These are phyloP conservation scores for Drosophila nr. perissopoda DNA, from an alignment of 2,888 invertebrate species.

Conservation along the genomic window DNA sequence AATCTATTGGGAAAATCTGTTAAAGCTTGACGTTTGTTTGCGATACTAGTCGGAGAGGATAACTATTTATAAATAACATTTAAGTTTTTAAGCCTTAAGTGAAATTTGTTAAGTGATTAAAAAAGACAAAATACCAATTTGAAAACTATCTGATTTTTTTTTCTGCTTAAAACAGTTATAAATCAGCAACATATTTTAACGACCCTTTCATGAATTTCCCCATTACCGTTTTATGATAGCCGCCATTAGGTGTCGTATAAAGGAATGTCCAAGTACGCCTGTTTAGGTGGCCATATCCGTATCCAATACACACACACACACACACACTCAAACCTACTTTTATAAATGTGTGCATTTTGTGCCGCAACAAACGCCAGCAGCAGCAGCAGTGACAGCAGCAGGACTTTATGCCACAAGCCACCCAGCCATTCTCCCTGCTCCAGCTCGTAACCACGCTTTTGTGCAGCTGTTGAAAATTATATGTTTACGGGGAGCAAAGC, in stretches of 20 bases:
- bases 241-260: constrained; percentile 57
- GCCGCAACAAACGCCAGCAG: constrained; percentile 36
- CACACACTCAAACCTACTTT: constrained; percentile 14
- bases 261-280: constrained; percentile 70
- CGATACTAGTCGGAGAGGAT: not conserved
- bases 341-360: constrained; percentile 49
- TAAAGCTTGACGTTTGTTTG: constrained; percentile 3
- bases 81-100: not conserved
- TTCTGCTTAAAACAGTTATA: not conserved
- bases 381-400: constrained; percentile 12
- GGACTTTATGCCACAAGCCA: constrained; percentile 28
- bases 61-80: not conserved
- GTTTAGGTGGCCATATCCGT: constrained; percentile 41
- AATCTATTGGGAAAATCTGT: constrained; percentile 33
- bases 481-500: constrained; percentile 75
- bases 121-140: not conserved
- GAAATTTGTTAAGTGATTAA: not conserved
- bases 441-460: constrained; percentile 4
- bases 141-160: not conserved
- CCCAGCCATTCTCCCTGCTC: not conserved
- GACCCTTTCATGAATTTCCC: constrained; percentile 25
- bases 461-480: constrained; percentile 67
- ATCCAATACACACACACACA: constrained; percentile 22
- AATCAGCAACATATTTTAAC: constrained; percentile 32
- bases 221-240: not conserved